Evolutionary conservation across 2,797 vertebrate genomes (phyloP).

Genomic region (Hydrocynus forskahlii): DNA sequence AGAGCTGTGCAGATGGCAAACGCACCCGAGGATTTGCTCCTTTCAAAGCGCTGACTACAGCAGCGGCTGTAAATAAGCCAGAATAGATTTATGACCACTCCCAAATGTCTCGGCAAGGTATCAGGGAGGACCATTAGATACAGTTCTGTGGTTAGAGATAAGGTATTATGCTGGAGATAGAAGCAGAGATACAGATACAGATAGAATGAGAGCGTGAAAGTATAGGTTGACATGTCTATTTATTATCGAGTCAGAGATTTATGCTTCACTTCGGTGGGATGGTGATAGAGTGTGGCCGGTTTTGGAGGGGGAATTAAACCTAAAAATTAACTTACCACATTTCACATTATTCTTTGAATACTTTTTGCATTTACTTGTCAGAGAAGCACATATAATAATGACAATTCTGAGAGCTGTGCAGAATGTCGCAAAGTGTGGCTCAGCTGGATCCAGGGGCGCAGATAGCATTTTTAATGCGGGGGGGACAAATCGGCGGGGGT

Average conservation of each 20-base stretch:
- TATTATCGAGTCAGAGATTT: constrained; percentile 57
- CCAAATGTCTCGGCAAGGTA: constrained; percentile 69
- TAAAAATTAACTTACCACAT: constrained; percentile 37
- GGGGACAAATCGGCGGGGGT: no score
- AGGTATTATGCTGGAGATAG: constrained; percentile 58
- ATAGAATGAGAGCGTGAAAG: constrained; percentile 47
- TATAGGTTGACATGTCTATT: constrained; percentile 48
- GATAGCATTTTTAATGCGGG: no score
- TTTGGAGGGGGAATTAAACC: constrained; percentile 31
- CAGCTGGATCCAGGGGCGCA: no score
- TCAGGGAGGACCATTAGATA: constrained; percentile 65
- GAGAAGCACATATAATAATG: not conserved
- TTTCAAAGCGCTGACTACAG: constrained; percentile 79
- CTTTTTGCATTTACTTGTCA: not conserved
- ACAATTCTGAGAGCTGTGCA: not conserved
- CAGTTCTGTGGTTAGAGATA: constrained; percentile 60
- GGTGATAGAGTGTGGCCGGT: constrained; percentile 30
- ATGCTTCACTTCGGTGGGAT: constrained; percentile 36
- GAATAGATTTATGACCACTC: constrained; percentile 72
- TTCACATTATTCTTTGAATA: constrained; percentile 32
- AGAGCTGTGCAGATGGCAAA: constrained; percentile 62
- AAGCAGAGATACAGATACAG: constrained; percentile 55
- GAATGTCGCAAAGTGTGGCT: not conserved
- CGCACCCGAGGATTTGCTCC: constrained; percentile 65
- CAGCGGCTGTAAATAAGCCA: constrained; percentile 74